These are phyloP conservation scores for Eupelmus urozonus DNA, from an alignment of 2,888 invertebrate genomes.

Conservation along the genomic window DNA sequence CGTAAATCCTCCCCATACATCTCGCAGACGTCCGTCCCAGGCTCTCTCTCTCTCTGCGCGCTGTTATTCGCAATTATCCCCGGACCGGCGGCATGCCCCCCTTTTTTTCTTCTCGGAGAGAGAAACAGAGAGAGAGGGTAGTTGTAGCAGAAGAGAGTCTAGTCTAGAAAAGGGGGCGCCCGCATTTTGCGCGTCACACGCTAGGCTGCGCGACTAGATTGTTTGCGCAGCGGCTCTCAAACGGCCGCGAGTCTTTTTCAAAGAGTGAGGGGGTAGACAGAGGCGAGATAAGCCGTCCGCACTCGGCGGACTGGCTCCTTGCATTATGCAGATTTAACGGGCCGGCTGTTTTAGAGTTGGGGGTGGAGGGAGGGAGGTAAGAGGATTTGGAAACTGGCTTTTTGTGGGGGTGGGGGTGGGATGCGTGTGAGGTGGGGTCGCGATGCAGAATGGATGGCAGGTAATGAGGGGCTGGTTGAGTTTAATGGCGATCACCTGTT, in stretches of 20 bases:
- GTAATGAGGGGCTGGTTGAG: neutral
- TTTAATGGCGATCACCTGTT: neutral
- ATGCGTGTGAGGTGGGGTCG: too few relatives aligned
- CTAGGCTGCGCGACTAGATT: slow-evolving; percentile 77
- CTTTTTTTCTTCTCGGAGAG: neutral
- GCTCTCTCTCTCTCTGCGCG: slow-evolving; percentile 74
- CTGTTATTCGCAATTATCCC: slow-evolving; percentile 77
- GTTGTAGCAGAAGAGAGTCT: slow-evolving; percentile 58
- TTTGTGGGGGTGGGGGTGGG: too few relatives aligned
- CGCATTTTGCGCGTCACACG: slow-evolving; percentile 78
- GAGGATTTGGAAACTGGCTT: too few relatives aligned
- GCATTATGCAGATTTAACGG: slow-evolving; percentile 66
- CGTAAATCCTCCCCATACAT: slow-evolving; percentile 61
- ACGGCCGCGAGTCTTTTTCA: slow-evolving; percentile 57
- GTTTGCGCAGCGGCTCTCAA: slow-evolving; percentile 78
- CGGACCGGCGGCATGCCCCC: slow-evolving; percentile 71
- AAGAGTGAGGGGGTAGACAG: slow-evolving; percentile 21
- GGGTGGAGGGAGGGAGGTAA: slow-evolving; percentile 10
- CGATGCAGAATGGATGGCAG: neutral
- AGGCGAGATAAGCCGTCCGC: slow-evolving; percentile 60
- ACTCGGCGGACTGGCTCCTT: slow-evolving; percentile 61
- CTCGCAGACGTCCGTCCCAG: neutral
- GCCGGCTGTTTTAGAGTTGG: slow-evolving; percentile 25
- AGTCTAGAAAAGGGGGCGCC: slow-evolving; percentile 69
- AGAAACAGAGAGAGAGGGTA: slow-evolving; percentile 35